These are phyloP conservation scores for Gallinago media DNA, from an alignment of 2,113 vertebrate species.

Conservation along the genomic window DNA sequence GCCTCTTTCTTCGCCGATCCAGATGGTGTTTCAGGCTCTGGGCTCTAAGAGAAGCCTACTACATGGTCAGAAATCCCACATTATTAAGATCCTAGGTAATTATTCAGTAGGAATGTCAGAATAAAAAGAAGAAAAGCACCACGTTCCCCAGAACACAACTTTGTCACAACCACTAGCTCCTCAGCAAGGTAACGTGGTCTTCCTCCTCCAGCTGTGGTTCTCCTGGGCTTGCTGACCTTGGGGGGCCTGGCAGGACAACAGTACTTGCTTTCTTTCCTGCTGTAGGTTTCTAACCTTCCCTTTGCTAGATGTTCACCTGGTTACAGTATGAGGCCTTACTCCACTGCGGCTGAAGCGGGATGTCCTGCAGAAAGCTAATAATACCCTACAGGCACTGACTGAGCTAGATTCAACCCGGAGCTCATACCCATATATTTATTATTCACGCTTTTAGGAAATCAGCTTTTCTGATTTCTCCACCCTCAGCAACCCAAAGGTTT, in stretches of 20 bases:
- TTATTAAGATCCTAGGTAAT: background rate
- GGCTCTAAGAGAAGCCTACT: background rate
- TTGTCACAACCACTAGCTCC: background rate
- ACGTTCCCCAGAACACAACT: background rate
- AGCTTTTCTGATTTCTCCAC: background rate
- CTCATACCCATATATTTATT: accelerated
- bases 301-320: background rate
- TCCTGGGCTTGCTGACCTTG: accelerated
- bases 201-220: background rate
- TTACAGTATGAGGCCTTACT: background rate
- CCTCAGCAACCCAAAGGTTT: background rate
- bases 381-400: background rate
- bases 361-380: background rate
- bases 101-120: background rate
- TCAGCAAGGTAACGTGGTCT: background rate
- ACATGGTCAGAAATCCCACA: background rate
- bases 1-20: background rate
- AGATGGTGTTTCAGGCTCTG: background rate
- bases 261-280: background rate
- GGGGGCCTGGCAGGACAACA: background rate
- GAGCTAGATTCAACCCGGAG: background rate
- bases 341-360: background rate
- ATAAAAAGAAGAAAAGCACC: background rate
- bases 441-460: background rate
- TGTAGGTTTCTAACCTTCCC: background rate